A percentile compares a stretch with the other conserved stretches of the same genome.
Evolutionary conservation across 2,113 vertebrate genomes (phyloP).

Genomic region (Anser cygnoides): DNA sequence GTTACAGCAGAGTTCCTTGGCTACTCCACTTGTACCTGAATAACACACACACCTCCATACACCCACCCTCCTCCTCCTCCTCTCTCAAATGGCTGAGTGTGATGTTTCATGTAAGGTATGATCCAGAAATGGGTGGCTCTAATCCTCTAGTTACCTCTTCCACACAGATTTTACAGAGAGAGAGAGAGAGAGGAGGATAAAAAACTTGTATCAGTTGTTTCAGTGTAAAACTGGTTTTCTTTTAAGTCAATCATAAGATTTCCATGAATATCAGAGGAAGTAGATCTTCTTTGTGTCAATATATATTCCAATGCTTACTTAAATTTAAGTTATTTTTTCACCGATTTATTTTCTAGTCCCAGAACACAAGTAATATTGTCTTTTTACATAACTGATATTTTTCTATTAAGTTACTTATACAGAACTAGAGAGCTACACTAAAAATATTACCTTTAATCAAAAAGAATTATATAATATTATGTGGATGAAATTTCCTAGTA

Average conservation of each 20-base stretch:
- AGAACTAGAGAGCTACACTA: background rate
- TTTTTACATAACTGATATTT: background rate
- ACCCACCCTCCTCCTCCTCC: background rate
- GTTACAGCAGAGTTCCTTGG: background rate
- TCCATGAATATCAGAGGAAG: background rate
- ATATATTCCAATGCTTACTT: background rate
- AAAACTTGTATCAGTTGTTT: background rate
- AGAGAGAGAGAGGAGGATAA: background rate
- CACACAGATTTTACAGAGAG: background rate
- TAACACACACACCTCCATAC: background rate
- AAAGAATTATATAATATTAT: slow-evolving; percentile 42
- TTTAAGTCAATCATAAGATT: background rate
- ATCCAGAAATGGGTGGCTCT: background rate
- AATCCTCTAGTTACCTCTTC: background rate
- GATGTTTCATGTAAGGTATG: background rate
- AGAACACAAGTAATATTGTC: background rate
- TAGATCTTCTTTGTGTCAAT: background rate
- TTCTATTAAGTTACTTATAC: background rate
- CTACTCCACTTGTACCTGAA: background rate
- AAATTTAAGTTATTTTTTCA: background rate
- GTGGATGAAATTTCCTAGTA: slow-evolving; percentile 82
- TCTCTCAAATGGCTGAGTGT: background rate
- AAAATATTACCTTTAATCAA: background rate
- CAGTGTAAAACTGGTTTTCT: background rate
- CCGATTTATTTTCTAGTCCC: background rate